Evolutionary conservation across 2,888 invertebrate genomes (phyloP).

Genomic region (Lycocerus yunnanus): DNA sequence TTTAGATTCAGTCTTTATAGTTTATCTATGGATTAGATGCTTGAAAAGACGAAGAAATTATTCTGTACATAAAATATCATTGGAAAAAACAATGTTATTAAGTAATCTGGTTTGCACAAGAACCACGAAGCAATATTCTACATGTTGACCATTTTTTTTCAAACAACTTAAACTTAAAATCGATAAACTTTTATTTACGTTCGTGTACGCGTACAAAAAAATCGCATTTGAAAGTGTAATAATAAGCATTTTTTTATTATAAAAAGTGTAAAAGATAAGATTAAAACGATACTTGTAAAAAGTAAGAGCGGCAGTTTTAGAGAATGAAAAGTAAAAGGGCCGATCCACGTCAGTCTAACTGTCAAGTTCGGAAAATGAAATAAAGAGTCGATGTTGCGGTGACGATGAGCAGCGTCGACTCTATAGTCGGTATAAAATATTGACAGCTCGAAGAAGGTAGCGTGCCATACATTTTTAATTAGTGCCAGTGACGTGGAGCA

Average conservation of each 20-base stretch:
- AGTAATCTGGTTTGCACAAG: constrained; percentile 4
- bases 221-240: background rate
- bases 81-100: constrained; percentile 4
- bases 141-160: background rate
- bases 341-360: constrained; percentile 28
- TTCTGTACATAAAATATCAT: constrained; percentile 2
- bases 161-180: background rate
- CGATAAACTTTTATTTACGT: background rate
- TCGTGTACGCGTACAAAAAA: background rate
- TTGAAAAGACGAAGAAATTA: constrained; percentile 16
- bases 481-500: constrained; percentile 45
- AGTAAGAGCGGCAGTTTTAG: constrained; percentile 16
- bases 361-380: constrained; percentile 25
- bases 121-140: background rate
- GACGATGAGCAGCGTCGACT: constrained; percentile 36
- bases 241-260: background rate
- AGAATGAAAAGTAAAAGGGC: constrained; percentile 29
- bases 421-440: constrained; percentile 42
- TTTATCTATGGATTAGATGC: constrained; percentile 22
- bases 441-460: constrained; percentile 45
- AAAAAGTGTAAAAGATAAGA: background rate
- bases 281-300: background rate
- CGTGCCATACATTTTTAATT: constrained; percentile 55
- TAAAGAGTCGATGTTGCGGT: constrained; percentile 34
- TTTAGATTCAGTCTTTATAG: constrained; percentile 26